These are phyloP conservation scores for Paralvinella palmiformis DNA, from an alignment of 1,140 invertebrate species.

Conservation along the genomic window DNA sequence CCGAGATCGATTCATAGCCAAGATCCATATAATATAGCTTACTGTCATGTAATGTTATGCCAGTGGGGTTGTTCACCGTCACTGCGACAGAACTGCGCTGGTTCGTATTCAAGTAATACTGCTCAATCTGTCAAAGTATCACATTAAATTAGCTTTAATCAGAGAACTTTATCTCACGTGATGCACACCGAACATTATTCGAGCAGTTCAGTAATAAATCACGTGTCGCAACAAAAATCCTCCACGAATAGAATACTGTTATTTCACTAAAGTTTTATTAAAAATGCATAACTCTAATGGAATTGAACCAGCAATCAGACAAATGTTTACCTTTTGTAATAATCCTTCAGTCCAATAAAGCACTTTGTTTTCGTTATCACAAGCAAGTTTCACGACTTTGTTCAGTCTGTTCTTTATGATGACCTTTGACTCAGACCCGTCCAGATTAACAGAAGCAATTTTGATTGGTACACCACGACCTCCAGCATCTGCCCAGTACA, in stretches of 20 bases:
- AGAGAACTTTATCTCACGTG: too few species aligned
- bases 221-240: too few species aligned
- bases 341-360: conserved; percentile 43
- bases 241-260: too few species aligned
- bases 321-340: conserved; percentile 36
- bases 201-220: too few species aligned
- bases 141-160: too few species aligned
- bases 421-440: conserved; percentile 72
- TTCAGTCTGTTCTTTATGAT: conserved; percentile 58
- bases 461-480: conserved; percentile 83
- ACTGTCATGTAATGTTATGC: conserved; percentile 75
- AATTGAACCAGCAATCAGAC: too few species aligned
- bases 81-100: conserved; percentile 27
- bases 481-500: conserved; percentile 96
- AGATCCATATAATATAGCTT: conserved; percentile 85
- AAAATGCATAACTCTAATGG: too few species aligned
- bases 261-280: too few species aligned
- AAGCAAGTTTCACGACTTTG: conserved; percentile 42
- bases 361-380: conserved; percentile 29
- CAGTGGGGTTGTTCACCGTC: conserved; percentile 63
- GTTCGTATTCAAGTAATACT: conserved; percentile 60
- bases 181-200: too few species aligned
- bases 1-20: conserved; percentile 80
- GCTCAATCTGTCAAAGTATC: conserved; percentile 54
- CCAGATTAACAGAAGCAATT: conserved; percentile 89